These are phyloP conservation scores for Ophioderma brevispina DNA, from an alignment of 35 echinoderm and acorn worm genomes.

Conservation along the genomic window DNA sequence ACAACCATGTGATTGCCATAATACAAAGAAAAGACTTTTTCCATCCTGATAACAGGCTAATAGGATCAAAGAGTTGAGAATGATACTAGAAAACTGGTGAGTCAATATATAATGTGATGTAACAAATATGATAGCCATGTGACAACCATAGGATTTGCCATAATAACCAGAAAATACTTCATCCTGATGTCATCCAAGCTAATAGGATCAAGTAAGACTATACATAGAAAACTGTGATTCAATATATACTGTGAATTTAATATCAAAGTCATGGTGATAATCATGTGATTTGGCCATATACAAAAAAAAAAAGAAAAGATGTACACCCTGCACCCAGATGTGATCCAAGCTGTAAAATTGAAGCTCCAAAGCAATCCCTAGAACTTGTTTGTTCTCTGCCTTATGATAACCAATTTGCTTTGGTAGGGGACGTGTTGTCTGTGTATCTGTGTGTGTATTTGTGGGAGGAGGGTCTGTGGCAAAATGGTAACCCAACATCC, in stretches of 20 bases:
- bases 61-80: conserved; percentile 89
- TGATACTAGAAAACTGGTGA: conserved; percentile 71
- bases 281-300: too few species aligned
- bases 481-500: too few species aligned
- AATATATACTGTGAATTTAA: neutral
- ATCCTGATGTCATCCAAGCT: conserved; percentile 68
- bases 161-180: too few species aligned
- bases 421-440: too few species aligned
- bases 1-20: neutral
- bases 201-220: conserved; percentile 89
- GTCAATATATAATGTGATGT: neutral
- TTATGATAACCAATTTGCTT: too few species aligned
- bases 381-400: too few species aligned
- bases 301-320: conserved; percentile 73
- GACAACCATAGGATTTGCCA: neutral
- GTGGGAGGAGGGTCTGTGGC: too few species aligned
- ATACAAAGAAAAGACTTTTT: conserved; percentile 79
- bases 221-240: conserved; percentile 73
- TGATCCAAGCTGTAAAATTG: too few species aligned
- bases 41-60: conserved; percentile 79
- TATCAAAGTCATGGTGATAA: neutral
- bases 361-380: too few species aligned
- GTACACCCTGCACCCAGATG: too few species aligned
- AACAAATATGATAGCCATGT: neutral
- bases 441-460: too few species aligned